Conservation (phyloP, 2,888 invertebrate species). For the Tachina grossa region DNA sequence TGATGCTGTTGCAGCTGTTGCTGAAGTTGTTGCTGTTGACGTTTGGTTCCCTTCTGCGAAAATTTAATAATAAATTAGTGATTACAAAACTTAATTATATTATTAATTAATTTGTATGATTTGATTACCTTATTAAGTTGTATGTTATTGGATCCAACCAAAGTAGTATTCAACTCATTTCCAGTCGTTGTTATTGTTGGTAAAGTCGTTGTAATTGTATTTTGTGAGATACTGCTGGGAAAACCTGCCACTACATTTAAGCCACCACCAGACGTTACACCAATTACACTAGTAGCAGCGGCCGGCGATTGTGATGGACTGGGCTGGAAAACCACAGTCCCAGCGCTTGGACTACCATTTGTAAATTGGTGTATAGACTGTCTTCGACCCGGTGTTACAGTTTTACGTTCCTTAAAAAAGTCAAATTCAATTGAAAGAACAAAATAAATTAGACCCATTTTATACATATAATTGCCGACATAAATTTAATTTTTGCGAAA, state of each 20-base stretch:
- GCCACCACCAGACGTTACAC: slow-evolving; percentile 78
- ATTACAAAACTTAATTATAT: too few relatives aligned
- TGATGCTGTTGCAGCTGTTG: slow-evolving; percentile 76
- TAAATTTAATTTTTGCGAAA: too few relatives aligned
- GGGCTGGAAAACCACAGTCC: slow-evolving; percentile 83
- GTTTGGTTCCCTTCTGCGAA: slow-evolving; percentile 80
- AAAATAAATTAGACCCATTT: slow-evolving; percentile 35
- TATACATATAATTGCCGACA: background rate
- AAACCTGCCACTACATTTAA: slow-evolving; percentile 75
- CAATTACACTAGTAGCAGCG: slow-evolving; percentile 82
- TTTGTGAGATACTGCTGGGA: slow-evolving; percentile 70
- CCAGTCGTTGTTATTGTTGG: slow-evolving; percentile 77
- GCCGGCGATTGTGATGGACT: slow-evolving; percentile 83
- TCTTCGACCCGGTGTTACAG: slow-evolving; percentile 83
- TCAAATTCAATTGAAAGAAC: background rate
- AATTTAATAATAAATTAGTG: background rate
- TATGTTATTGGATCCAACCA: slow-evolving; percentile 83
- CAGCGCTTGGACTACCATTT: slow-evolving; percentile 83
- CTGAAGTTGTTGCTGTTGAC: slow-evolving; percentile 73
- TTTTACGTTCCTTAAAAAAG: slow-evolving; percentile 81
- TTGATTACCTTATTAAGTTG: slow-evolving; percentile 82
- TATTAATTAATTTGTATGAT: background rate
- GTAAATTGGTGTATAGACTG: slow-evolving; percentile 83
- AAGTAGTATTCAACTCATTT: slow-evolving; percentile 83
- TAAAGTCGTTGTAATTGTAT: slow-evolving; percentile 70